A percentile compares a stretch with the other conserved stretches of the same genome.
These are phyloP conservation scores for Percina caprodes DNA, from an alignment of 2,113 vertebrate genomes.

Conservation along the genomic window DNA sequence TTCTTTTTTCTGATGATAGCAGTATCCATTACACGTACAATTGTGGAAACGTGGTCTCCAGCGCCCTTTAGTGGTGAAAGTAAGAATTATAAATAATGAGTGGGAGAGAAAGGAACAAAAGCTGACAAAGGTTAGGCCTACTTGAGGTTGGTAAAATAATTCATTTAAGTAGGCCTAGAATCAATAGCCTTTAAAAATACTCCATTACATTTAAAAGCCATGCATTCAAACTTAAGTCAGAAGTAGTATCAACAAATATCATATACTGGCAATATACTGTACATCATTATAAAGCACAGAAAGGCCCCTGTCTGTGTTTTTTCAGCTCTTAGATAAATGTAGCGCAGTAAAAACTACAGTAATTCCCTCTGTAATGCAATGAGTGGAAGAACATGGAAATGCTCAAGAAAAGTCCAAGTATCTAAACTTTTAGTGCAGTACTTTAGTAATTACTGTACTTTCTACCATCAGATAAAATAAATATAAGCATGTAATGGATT, in stretches of 20 bases:
- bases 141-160: neutral
- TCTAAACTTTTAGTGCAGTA: neutral
- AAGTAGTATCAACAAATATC: neutral
- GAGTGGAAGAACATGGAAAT: neutral
- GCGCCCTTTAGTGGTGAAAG: slow-evolving; percentile 44
- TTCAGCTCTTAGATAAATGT: neutral
- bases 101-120: neutral
- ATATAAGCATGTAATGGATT: neutral
- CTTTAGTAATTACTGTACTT: neutral
- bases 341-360: neutral
- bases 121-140: neutral
- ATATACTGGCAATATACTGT: neutral
- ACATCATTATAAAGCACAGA: neutral
- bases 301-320: neutral
- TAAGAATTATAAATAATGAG: neutral
- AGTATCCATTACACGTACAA: too few relatives aligned
- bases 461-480: neutral
- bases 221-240: neutral
- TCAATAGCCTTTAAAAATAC: neutral
- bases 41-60: slow-evolving; percentile 44
- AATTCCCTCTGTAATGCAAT: neutral
- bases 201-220: neutral
- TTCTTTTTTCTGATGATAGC: neutral
- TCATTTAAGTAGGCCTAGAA: neutral
- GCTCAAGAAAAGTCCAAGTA: neutral